Evolutionary conservation across 2,797 vertebrate species (phyloP).

Genomic region (Ctenopoma multispine): DNA sequence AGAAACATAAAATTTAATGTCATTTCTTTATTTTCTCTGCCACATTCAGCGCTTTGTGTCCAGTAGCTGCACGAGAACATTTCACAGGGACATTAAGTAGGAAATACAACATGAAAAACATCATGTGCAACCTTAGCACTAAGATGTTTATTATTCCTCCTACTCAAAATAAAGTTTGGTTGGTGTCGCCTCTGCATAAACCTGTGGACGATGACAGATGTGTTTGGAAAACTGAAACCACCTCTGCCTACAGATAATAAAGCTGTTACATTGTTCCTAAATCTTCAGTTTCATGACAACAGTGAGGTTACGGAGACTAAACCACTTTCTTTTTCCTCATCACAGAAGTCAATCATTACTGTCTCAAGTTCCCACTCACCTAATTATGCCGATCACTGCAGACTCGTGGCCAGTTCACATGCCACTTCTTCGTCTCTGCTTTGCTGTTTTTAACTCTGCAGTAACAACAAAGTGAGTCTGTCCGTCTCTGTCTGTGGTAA

Average conservation of each 20-base stretch:
- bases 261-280: neutral
- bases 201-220: neutral
- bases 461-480: conserved; percentile 3
- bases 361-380: conserved; percentile 9
- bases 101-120: no score
- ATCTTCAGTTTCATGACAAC: neutral
- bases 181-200: no score
- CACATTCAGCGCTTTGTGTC: no score
- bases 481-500: conserved; percentile 1
- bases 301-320: neutral
- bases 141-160: no score
- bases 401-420: neutral
- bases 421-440: no score
- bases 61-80: no score
- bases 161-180: no score
- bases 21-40: no score
- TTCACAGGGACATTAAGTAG: conserved; percentile 7
- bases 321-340: neutral
- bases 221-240: neutral
- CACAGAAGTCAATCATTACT: neutral
- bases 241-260: neutral
- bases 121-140: no score
- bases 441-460: neutral
- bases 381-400: neutral
- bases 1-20: no score